These are phyloP conservation scores for Labeo calbasu DNA, from an alignment of 2,797 vertebrate species.

Conservation along the genomic window DNA sequence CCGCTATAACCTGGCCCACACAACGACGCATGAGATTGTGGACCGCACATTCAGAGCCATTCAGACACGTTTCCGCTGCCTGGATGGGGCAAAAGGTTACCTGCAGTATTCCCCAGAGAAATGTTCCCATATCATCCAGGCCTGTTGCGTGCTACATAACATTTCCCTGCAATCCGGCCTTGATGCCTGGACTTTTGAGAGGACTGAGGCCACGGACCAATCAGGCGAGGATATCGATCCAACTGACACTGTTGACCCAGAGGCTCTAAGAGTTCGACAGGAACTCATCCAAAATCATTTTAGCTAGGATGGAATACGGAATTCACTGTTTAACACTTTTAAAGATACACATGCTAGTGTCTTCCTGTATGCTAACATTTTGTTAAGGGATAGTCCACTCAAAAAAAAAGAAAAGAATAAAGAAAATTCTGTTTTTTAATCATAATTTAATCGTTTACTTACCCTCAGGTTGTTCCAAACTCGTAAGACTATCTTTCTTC, in stretches of 20 bases:
- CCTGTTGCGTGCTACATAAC: constrained; percentile 96
- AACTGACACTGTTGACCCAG: constrained; percentile 83
- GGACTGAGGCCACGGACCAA: constrained; percentile 82
- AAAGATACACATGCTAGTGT: background rate
- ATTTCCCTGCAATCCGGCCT: constrained; percentile 90
- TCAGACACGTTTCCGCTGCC: constrained; percentile 89
- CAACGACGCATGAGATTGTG: constrained; percentile 87
- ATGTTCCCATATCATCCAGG: constrained; percentile 91
- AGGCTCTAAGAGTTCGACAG: constrained; percentile 84
- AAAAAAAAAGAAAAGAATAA: background rate
- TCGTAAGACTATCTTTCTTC: background rate
- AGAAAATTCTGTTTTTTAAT: background rate
- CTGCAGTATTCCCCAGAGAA: constrained; percentile 95
- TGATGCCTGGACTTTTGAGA: constrained; percentile 88
- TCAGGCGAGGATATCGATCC: constrained; percentile 80
- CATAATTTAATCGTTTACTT: background rate
- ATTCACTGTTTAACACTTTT: background rate
- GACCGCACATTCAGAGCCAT: constrained; percentile 89
- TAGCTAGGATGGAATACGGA: constrained; percentile 67
- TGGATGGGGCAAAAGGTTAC: constrained; percentile 91
- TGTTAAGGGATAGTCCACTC: background rate
- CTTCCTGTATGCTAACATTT: constrained; percentile 3
- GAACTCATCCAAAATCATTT: constrained; percentile 89
- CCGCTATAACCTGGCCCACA: constrained; percentile 90
- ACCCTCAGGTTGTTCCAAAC: background rate